Conservation (phyloP, 2,888 invertebrate species). For the Alentia gelatinosa region DNA sequence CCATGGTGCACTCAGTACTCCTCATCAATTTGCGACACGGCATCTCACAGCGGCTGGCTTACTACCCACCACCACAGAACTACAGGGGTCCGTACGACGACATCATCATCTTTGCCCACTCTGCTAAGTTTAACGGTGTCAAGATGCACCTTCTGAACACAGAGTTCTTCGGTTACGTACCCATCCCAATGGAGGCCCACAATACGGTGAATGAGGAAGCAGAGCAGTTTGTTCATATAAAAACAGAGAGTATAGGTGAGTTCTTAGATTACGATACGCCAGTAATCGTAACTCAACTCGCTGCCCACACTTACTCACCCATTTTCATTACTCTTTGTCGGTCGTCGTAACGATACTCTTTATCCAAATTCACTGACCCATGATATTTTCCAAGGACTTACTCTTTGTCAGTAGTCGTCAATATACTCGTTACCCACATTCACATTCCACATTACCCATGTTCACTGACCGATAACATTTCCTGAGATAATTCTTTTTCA, state of each 20-base stretch:
- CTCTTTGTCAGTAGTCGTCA: too few relatives aligned
- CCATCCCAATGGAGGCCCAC: conserved; percentile 88
- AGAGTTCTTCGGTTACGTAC: conserved; percentile 89
- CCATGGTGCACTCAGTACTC: conserved; percentile 95
- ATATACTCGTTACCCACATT: too few relatives aligned
- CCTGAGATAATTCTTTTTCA: too few relatives aligned
- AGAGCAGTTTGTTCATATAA: conserved; percentile 64
- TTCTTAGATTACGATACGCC: neutral
- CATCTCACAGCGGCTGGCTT: conserved; percentile 87
- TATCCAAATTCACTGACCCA: too few relatives aligned
- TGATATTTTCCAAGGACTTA: too few relatives aligned
- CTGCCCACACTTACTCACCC: too few relatives aligned
- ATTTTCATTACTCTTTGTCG: too few relatives aligned
- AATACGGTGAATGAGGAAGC: conserved; percentile 61
- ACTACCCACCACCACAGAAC: conserved; percentile 85
- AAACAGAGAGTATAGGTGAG: conserved; percentile 62
- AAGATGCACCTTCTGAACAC: conserved; percentile 90
- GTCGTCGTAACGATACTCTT: too few relatives aligned
- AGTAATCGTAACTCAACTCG: too few relatives aligned
- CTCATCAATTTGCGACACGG: conserved; percentile 87
- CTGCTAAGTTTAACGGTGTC: conserved; percentile 45
- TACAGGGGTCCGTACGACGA: conserved; percentile 91
- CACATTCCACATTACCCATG: too few relatives aligned
- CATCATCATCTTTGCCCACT: conserved; percentile 91
- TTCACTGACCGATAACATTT: too few relatives aligned